Evolutionary conservation across 1,140 invertebrate species (phyloP), one percentile per base, ranked within the genome.

Genomic region (Sinella curviseta): DNA sequence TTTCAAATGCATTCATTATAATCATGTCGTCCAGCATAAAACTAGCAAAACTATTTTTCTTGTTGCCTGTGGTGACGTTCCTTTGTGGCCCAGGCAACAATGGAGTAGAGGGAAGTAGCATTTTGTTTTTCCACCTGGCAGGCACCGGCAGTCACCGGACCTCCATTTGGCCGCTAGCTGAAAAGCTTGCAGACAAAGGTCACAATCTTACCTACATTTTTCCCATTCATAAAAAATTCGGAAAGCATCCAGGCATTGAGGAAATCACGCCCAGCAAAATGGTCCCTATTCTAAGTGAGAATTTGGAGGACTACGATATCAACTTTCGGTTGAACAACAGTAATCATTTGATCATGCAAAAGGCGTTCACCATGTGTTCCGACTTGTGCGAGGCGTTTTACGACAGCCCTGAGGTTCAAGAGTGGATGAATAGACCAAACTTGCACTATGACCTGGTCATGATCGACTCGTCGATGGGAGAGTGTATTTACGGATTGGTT

Each of bases 191-290:
- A 3, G 33, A 77, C 14, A 20, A 3, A 20, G 76, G 76, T 34
- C 76, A 77, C 33, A 17, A 55, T 34, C 16, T 77, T 4, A 77
- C 76, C 4, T 77, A 39, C 31, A 57, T 77, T 16, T n/a, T 33
- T 60, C 48, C 48, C 4, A 28, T 48, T 2, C 1, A 36, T 8
- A 30, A 54, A 28, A 3, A 16, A 36, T 1, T 28, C 35, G 24
- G 34, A 4, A 8, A 8, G 2, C 74, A 75, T 48, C 35, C 34
- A 4, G 8, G 24, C 8, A 30, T 75, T 3, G 39, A 75, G 36
- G 74, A 75, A 26, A 36, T 75, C 74, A 54, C 31, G 3, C 34
- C 39, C 2, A n/a, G 20, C 24, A 28, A 39, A 48, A 28, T 48
- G 74, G 20, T 54, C 14, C 17, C 17, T 8, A 39, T 75, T 4